Conservation (phyloP, 2,797 vertebrate species). For the Martes flavigula region DNA sequence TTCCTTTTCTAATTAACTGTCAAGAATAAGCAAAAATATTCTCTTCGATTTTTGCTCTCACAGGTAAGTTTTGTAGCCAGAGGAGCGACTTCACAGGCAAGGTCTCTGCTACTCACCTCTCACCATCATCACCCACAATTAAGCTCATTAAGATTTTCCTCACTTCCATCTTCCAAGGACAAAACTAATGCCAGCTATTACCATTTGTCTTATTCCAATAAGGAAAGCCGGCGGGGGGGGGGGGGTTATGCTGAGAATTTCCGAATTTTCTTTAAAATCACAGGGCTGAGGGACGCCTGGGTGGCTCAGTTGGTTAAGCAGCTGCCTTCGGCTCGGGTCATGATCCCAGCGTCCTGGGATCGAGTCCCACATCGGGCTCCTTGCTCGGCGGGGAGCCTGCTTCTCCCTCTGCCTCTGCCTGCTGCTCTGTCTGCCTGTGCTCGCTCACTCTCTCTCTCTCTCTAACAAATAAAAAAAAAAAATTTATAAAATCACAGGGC, state of each 20-base stretch:
- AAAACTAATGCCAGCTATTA: constrained; percentile 64
- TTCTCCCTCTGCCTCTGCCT: no score
- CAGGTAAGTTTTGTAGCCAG: constrained; percentile 21
- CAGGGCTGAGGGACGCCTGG: constrained; percentile 13
- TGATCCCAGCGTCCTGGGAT: no score
- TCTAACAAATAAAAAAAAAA: no score
- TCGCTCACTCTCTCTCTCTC: no score
- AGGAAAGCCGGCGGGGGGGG: background rate
- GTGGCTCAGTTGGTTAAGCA: no score
- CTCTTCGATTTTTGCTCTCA: constrained; percentile 36
- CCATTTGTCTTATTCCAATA: constrained; percentile 66
- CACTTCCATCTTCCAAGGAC: constrained; percentile 70
- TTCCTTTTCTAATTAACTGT: constrained; percentile 69
- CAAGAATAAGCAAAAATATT: constrained; percentile 70
- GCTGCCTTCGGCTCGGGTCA: no score
- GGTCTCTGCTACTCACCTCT: constrained; percentile 54
- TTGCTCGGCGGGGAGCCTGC: no score
- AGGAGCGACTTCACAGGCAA: constrained; percentile 53
- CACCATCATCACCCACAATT: constrained; percentile 47
- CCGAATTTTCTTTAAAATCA: constrained; percentile 62
- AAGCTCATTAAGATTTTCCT: constrained; percentile 74
- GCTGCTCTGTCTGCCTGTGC: no score
- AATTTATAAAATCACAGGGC: constrained; percentile 34
- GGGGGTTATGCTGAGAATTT: constrained; percentile 34
- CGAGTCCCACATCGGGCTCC: no score